Evolutionary conservation across 2,888 invertebrate species (phyloP), one percentile per base, ranked within the genome.

Genomic region (Pteria penguin): DNA sequence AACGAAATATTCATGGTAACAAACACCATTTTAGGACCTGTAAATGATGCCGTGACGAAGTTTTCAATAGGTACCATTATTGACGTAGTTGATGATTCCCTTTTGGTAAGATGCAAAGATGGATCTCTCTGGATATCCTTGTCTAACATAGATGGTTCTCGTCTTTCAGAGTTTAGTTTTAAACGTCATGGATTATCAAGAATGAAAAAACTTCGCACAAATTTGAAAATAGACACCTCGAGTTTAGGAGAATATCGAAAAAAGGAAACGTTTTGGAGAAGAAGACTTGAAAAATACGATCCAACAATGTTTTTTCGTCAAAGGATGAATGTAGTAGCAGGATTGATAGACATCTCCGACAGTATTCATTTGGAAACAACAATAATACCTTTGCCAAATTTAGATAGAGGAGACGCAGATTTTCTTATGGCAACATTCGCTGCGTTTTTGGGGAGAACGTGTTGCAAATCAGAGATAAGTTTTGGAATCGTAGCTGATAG

Each of bases 281-380:
- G 58, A 22, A 78, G 74, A 57, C 58, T 85, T 70, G 32, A 65
- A 8, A n/a, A 26, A 2, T 86, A 85, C 72, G 84, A 86, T 61
- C 85, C 86, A 18, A 84, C 84, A 5, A 77, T 79, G 52, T 84
- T 86, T 54, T 82, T 83, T 36, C 58, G 82, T 33, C 86, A 86
- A 60, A 78, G 84, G 52, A 83, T 85, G 81, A 84, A 84, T 67
- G 84, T 83, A 5, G 79, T 84, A 24, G 81, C 85, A 4, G 74
- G 78, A 2, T 80, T 82, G 32, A 79, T 82, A 31, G 83, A 84
- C 67, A 75, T 82, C 11, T 80, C 83, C 5, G 78, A 79, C 3
- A 72, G 76, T 5, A 60, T 81, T 11, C 74, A 75, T 4, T 31
- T 84, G 1, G 80, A 80, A 55, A 70, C 76, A 11, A 62, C 76